A percentile compares a stretch with the other conserved stretches of the same genome.
phyloP scores from a whole-genome alignment of 2,797 vertebrate genomes.

The Oophaga sylvatica region DNA sequence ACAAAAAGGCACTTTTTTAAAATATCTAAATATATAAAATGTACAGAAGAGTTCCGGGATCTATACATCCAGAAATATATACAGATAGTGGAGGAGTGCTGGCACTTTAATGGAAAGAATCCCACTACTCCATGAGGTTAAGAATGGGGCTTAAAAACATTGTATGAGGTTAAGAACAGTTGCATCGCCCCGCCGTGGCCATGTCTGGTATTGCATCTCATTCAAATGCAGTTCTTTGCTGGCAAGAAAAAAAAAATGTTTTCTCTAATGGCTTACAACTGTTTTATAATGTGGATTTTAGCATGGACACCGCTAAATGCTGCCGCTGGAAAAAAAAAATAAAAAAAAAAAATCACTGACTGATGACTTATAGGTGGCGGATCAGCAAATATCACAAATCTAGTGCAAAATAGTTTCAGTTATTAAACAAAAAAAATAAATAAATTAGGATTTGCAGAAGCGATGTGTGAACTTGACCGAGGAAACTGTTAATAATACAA shows the following conservation, averaged over 20 bases:
- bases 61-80: constrained; percentile 19
- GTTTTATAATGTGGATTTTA: background rate
- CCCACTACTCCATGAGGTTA: background rate
- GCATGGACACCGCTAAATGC: background rate
- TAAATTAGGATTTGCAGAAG: background rate
- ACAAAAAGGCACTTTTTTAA: constrained; percentile 61
- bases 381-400: background rate
- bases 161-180: background rate
- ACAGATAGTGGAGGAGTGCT: background rate
- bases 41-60: constrained; percentile 48
- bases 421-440: background rate
- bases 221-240: background rate
- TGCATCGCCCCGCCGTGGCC: background rate
- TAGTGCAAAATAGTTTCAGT: background rate
- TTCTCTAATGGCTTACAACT: background rate
- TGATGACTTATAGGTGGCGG: background rate
- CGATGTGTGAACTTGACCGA: background rate
- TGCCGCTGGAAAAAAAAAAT: background rate
- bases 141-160: background rate
- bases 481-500: too few species aligned
- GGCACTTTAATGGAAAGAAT: background rate
- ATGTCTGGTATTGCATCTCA: background rate
- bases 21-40: constrained; percentile 68
- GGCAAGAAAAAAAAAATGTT: too few species aligned
- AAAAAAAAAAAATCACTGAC: background rate